Conservation (phyloP, 2,797 vertebrate genomes). For the Halcyon leucocephala region DNA sequence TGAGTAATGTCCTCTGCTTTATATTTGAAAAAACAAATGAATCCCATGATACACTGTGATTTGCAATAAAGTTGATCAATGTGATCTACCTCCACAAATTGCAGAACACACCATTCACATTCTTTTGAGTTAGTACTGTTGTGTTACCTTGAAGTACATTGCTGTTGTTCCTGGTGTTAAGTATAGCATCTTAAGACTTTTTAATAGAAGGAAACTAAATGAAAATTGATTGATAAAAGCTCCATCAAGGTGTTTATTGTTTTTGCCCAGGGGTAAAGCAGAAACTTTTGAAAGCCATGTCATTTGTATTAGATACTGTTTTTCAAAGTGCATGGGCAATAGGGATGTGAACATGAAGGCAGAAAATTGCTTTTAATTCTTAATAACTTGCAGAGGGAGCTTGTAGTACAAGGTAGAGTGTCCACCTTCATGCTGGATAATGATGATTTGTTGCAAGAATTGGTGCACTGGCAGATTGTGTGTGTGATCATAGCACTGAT, state of each 20-base stretch:
- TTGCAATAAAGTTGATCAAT: conserved; percentile 67
- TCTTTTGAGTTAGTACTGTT: conserved; percentile 48
- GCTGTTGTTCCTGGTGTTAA: conserved; percentile 31
- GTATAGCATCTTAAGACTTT: conserved; percentile 36
- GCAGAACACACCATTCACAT: conserved; percentile 12
- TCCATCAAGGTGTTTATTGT: conserved; percentile 61
- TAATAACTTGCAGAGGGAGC: conserved; percentile 23
- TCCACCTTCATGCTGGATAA: background rate
- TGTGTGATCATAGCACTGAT: background rate
- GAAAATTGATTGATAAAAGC: conserved; percentile 73
- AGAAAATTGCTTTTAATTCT: conserved; percentile 59
- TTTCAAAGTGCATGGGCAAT: conserved; percentile 2
- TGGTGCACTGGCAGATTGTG: background rate
- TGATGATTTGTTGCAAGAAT: background rate
- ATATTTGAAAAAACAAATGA: conserved; percentile 44
- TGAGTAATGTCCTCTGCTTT: conserved; percentile 31
- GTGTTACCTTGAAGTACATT: conserved; percentile 40
- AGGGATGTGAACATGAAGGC: conserved; percentile 11
- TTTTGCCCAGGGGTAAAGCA: conserved; percentile 52
- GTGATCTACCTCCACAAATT: conserved; percentile 37
- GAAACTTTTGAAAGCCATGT: conserved; percentile 37
- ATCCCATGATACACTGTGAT: conserved; percentile 19
- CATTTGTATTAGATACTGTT: conserved; percentile 28
- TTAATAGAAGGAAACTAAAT: conserved; percentile 67
- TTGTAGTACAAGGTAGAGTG: conserved; percentile 1